phyloP scores from a whole-genome alignment of 2,797 vertebrate genomes.

The Sparidentex hasta region DNA sequence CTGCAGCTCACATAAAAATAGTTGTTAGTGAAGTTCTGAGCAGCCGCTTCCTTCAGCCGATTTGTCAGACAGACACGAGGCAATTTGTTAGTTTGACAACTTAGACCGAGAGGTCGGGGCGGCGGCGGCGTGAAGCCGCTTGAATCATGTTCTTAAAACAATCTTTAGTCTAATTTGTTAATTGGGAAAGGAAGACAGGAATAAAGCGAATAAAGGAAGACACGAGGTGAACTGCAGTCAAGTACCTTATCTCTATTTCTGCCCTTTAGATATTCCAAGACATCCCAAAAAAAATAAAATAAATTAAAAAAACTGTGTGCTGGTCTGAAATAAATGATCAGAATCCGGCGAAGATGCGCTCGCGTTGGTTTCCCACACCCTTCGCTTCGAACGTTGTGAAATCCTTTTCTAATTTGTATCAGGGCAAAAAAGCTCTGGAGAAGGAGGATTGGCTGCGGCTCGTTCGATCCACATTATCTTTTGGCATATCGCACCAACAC shows the following conservation, averaged over 20 bases:
- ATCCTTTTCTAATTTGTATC: conserved; percentile 63
- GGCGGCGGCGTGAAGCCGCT: conserved; percentile 36
- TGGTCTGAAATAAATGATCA: conserved; percentile 41
- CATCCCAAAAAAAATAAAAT: background rate
- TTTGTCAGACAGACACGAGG: conserved; percentile 51
- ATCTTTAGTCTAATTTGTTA: conserved; percentile 38
- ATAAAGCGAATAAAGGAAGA: conserved; percentile 34
- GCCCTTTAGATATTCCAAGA: conserved; percentile 34
- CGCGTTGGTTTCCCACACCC: conserved; percentile 28
- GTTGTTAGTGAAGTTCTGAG: conserved; percentile 50
- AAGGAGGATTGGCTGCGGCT: conserved; percentile 55
- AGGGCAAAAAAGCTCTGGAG: conserved; percentile 35
- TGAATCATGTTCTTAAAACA: conserved; percentile 49
- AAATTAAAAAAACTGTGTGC: background rate
- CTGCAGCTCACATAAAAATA: conserved; percentile 60
- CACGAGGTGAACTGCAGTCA: conserved; percentile 38
- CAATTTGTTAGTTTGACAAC: conserved; percentile 59
- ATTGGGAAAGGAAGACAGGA: conserved; percentile 25
- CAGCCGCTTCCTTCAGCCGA: conserved; percentile 38
- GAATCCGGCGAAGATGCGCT: conserved; percentile 13
- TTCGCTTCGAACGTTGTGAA: conserved; percentile 45
- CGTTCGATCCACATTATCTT: conserved; percentile 63
- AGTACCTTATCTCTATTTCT: conserved; percentile 24
- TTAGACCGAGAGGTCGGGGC: conserved; percentile 32
- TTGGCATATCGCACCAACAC: conserved; percentile 32